A percentile compares a stretch with the other conserved stretches of the same genome.
phyloP scores from a whole-genome alignment of 2,113 vertebrate species.

The Etia nguti region DNA sequence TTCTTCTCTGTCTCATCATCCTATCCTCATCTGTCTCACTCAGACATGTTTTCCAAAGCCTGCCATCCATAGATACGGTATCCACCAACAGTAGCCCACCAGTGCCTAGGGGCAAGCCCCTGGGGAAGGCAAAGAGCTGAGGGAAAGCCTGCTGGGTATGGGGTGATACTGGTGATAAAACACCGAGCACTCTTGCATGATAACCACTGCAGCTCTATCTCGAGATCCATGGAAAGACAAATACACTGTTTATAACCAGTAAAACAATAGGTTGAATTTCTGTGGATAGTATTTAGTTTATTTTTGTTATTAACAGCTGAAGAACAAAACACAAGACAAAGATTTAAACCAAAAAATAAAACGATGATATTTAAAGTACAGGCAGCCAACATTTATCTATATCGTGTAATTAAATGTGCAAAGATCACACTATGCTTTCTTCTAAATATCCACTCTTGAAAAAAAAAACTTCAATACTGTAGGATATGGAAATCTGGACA shows the following conservation, averaged over 20 bases:
- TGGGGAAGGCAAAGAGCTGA: conserved; percentile 25
- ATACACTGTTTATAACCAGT: not conserved
- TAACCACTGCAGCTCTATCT: conserved; percentile 37
- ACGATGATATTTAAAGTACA: not conserved
- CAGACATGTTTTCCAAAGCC: conserved; percentile 67
- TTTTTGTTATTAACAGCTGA: not conserved
- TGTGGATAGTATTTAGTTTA: not conserved
- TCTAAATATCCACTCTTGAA: not conserved
- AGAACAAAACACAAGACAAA: not conserved
- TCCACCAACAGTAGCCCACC: conserved; percentile 73
- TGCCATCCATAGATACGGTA: conserved; percentile 72
- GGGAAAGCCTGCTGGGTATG: conserved; percentile 49
- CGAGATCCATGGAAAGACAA: conserved; percentile 19
- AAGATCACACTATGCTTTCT: not conserved
- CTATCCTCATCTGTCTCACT: conserved; percentile 66
- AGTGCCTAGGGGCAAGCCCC: conserved; percentile 59
- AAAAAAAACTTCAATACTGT: not conserved
- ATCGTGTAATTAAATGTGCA: not conserved
- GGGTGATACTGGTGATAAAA: conserved; percentile 58
- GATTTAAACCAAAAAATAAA: not conserved
- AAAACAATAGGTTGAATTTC: not conserved
- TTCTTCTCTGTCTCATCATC: conserved; percentile 50
- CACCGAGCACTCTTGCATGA: conserved; percentile 15
- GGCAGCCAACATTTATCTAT: not conserved
- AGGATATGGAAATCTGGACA: not conserved